These are phyloP conservation scores for Leucania comma DNA, from an alignment of 2,888 invertebrate genomes.

Conservation along the genomic window DNA sequence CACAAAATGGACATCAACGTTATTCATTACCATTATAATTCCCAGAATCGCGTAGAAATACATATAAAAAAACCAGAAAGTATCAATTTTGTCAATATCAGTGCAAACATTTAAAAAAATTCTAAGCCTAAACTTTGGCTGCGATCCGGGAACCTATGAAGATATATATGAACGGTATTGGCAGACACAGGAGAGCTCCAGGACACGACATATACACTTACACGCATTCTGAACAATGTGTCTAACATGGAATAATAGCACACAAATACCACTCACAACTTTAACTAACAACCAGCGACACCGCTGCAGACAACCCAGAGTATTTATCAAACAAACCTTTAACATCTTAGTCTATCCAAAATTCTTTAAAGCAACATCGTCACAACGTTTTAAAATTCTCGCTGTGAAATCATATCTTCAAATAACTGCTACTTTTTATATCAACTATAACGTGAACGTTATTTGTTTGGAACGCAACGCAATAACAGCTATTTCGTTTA, in stretches of 20 bases:
- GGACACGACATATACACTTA: conserved; percentile 51
- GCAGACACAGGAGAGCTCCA: conserved; percentile 70
- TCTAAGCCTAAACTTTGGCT: conserved; percentile 51
- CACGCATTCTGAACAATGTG: conserved; percentile 51
- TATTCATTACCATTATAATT: conserved; percentile 12
- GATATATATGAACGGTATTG: conserved; percentile 30
- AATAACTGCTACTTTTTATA: conserved; percentile 28
- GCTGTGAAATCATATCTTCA: conserved; percentile 13
- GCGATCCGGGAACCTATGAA: conserved; percentile 52
- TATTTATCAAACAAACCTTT: conserved; percentile 44
- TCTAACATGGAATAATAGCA: conserved; percentile 71
- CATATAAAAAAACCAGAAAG: conserved; percentile 23
- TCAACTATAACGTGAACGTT: conserved; percentile 21
- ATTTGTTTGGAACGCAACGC: conserved; percentile 17
- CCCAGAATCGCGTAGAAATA: conserved; percentile 50
- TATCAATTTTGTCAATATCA: conserved; percentile 41
- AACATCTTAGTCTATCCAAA: conserved; percentile 47
- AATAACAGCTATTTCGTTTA: conserved; percentile 27
- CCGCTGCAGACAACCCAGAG: conserved; percentile 60
- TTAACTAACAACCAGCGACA: conserved; percentile 49
- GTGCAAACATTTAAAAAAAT: conserved; percentile 42
- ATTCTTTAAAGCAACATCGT: conserved; percentile 24
- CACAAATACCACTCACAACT: conserved; percentile 56
- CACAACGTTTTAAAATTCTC: conserved; percentile 21
- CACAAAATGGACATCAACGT: conserved; percentile 19